Conservation (phyloP, 1,140 invertebrate genomes). For the Drosophila nebulosa region DNA sequence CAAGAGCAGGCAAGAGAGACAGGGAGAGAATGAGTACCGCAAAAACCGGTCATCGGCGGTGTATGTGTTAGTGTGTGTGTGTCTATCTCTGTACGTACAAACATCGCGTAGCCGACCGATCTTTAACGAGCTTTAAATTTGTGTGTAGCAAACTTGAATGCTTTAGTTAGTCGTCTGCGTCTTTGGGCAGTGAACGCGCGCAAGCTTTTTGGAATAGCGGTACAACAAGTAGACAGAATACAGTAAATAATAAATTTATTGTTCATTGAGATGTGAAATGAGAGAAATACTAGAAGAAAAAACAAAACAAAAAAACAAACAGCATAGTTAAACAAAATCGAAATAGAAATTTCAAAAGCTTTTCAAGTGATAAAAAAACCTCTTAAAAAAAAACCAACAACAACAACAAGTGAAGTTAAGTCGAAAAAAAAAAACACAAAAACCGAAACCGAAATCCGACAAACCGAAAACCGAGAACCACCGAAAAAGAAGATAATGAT, state of each 20-base stretch:
- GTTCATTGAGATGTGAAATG: constrained; percentile 9
- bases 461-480: background rate
- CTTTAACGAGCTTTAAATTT: constrained; percentile 52
- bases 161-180: constrained; percentile 43
- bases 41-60: constrained; percentile 2
- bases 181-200: constrained; percentile 41
- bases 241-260: background rate
- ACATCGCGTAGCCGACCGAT: constrained; percentile 9
- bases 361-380: background rate
- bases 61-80: background rate
- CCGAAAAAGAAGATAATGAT: constrained; percentile 8
- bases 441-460: too few species aligned
- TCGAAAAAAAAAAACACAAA: background rate
- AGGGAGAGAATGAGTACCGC: background rate
- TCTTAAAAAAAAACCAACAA: background rate
- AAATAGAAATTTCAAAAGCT: background rate
- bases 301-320: too few species aligned
- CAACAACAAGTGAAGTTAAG: background rate
- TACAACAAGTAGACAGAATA: constrained; percentile 28
- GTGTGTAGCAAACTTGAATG: constrained; percentile 47
- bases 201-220: constrained; percentile 37
- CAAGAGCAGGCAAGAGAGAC: background rate
- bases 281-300: background rate
- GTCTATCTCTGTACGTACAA: background rate
- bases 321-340: constrained; percentile 23